These are phyloP conservation scores for Mercenaria mercenaria DNA, from an alignment of 1,140 invertebrate genomes.

Conservation along the genomic window DNA sequence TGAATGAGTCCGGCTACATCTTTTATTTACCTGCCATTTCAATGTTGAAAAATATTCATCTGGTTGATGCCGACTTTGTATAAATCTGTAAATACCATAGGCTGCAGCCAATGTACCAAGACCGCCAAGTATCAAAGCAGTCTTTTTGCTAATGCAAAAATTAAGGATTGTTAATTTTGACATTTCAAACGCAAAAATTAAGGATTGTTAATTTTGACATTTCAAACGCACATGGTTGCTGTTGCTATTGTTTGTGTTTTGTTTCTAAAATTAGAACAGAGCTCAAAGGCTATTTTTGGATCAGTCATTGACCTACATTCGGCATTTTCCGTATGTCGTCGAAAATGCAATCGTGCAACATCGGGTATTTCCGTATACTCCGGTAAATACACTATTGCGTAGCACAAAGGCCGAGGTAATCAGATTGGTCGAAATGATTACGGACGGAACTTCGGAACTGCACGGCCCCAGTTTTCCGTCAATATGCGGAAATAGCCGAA, in stretches of 20 bases:
- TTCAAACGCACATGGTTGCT: constrained; percentile 4
- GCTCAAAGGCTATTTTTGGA: background rate
- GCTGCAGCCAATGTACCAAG: background rate
- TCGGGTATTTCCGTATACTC: too few species aligned
- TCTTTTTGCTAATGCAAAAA: background rate
- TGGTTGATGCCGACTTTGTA: background rate
- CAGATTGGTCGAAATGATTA: too few species aligned
- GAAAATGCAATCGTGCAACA: too few species aligned
- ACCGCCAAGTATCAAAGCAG: background rate
- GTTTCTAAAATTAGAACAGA: constrained; percentile 32
- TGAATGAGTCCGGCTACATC: too few species aligned
- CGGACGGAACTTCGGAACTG: too few species aligned
- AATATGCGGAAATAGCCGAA: too few species aligned
- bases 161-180: background rate
- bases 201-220: constrained; percentile 3
- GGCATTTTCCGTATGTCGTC: background rate
- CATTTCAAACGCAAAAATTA: background rate
- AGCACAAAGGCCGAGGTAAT: too few species aligned
- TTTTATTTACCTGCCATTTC: constrained; percentile 49
- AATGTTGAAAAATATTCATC: constrained; percentile 25
- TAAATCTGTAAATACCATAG: constrained; percentile 21
- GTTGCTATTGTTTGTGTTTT: background rate
- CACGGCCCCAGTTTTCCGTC: too few species aligned
- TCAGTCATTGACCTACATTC: background rate
- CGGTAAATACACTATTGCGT: too few species aligned